phyloP scores from a whole-genome alignment of 2,888 invertebrate genomes.

The Apeira syringaria region DNA sequence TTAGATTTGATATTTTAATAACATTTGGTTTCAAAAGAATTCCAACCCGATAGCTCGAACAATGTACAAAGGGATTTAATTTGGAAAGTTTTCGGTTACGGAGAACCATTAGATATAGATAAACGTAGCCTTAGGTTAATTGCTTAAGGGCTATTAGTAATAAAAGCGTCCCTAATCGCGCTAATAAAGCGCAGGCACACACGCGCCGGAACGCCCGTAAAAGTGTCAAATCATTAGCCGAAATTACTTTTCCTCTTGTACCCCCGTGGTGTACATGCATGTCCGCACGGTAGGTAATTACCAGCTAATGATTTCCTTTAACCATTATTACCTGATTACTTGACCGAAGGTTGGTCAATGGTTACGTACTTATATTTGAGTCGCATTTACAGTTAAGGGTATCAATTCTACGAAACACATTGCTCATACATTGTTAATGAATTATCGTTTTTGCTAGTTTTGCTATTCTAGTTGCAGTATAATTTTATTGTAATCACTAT shows the following conservation, averaged over 20 bases:
- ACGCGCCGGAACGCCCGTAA: conserved; percentile 52
- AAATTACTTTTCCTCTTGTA: conserved; percentile 59
- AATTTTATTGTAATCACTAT: too few relatives aligned
- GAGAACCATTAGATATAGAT: conserved; percentile 18
- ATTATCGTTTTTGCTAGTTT: too few relatives aligned
- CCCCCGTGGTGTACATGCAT: conserved; percentile 26
- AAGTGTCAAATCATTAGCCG: conserved; percentile 68
- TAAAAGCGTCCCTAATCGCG: conserved; percentile 58
- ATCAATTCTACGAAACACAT: too few relatives aligned
- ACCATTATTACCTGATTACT: conserved; percentile 4
- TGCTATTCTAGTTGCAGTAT: too few relatives aligned
- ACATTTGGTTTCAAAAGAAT: conserved; percentile 11
- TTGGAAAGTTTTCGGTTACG: conserved; percentile 14
- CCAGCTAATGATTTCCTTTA: conserved; percentile 9
- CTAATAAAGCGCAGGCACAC: conserved; percentile 59
- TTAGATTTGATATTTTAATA: too few relatives aligned
- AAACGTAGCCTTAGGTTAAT: conserved; percentile 45
- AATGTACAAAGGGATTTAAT: conserved; percentile 20
- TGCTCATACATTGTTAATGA: too few relatives aligned
- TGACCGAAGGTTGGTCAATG: neutral
- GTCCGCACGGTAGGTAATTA: conserved; percentile 2
- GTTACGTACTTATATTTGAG: too few relatives aligned
- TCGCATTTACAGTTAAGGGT: too few relatives aligned
- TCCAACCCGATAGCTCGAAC: conserved; percentile 10
- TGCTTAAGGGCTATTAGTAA: conserved; percentile 60